Conservation (phyloP, 2,888 invertebrate genomes). For the Tenodera sinensis region DNA sequence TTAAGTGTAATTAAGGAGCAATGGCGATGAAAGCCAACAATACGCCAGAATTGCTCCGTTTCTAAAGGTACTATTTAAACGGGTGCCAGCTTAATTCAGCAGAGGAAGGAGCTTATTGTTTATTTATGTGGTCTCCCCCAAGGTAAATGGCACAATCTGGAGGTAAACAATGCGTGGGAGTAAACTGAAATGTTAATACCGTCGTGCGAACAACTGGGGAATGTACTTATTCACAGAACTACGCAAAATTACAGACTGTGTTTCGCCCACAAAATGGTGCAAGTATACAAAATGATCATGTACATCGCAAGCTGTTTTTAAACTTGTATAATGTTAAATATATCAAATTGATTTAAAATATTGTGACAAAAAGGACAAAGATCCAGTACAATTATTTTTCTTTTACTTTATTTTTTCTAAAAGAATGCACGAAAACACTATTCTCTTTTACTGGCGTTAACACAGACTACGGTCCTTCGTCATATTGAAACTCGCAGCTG, state of each 20-base stretch:
- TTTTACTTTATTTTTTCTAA: too few species aligned
- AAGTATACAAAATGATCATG: not conserved
- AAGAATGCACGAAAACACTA: too few species aligned
- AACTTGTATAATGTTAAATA: too few species aligned
- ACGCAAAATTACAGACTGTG: not conserved
- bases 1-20: not conserved
- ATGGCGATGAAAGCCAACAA: not conserved
- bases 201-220: not conserved
- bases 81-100: not conserved
- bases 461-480: too few species aligned
- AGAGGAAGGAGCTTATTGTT: not conserved
- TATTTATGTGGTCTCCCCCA: not conserved
- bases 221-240: not conserved
- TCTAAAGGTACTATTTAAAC: not conserved
- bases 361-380: too few species aligned
- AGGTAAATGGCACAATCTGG: not conserved
- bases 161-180: not conserved
- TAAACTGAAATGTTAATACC: not conserved
- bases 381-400: too few species aligned
- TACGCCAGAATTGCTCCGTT: not conserved
- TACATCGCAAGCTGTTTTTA: too few species aligned
- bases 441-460: too few species aligned
- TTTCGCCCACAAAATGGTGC: not conserved
- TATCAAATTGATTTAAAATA: too few species aligned
- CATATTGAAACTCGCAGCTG: too few species aligned